Evolutionary conservation across 1,140 invertebrate genomes (phyloP).

Genomic region (Chironomus striatipennis): DNA sequence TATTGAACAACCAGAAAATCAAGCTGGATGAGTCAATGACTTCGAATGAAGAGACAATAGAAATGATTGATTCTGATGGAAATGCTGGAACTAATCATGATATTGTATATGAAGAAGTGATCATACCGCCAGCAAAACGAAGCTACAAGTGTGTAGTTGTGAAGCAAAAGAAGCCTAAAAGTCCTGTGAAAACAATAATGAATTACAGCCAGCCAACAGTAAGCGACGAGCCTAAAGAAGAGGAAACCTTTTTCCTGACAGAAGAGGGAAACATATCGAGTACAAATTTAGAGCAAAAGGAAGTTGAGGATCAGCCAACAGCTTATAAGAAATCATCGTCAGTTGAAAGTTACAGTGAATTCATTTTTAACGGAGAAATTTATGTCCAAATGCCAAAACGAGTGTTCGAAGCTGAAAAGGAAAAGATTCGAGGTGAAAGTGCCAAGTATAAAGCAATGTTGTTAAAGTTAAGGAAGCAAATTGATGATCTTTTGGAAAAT

Average conservation of each 20-base stretch:
- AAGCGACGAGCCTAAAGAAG: not conserved
- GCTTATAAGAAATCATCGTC: not conserved
- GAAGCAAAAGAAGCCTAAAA: not conserved
- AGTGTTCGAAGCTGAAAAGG: not conserved
- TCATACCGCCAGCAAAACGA: not conserved
- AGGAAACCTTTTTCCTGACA: not conserved
- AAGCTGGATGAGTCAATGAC: not conserved
- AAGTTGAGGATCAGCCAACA: not conserved
- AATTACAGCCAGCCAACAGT: not conserved
- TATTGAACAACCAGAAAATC: not conserved
- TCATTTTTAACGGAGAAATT: not conserved
- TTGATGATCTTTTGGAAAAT: not conserved
- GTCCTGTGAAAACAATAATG: not conserved
- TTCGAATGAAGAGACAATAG: not conserved
- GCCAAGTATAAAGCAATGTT: not conserved
- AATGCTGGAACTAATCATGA: not conserved
- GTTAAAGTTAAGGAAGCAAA: not conserved
- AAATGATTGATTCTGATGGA: not conserved
- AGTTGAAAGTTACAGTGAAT: not conserved
- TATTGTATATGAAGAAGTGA: not conserved
- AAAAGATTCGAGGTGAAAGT: not conserved
- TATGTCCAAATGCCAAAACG: conserved; percentile 18
- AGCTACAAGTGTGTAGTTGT: not conserved
- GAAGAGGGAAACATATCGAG: not conserved
- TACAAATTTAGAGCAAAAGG: not conserved